phyloP scores from a whole-genome alignment of 2,113 vertebrate genomes.

The Cyprinodon variegatus region DNA sequence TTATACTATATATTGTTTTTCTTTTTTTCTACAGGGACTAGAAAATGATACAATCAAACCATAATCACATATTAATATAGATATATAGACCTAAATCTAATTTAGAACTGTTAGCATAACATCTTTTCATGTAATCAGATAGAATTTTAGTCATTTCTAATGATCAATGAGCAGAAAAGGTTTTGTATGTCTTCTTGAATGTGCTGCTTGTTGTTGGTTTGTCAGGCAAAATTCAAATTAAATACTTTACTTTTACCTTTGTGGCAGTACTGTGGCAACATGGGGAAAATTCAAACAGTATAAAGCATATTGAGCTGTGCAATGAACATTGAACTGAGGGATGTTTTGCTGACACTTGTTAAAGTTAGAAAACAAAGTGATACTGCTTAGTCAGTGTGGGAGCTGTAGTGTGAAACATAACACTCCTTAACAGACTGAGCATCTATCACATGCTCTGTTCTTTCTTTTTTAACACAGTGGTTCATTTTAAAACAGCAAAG shows the following conservation, averaged over 20 bases:
- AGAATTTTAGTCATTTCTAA: too few relatives aligned
- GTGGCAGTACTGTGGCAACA: too few relatives aligned
- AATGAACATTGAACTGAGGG: background rate
- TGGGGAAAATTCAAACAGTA: background rate
- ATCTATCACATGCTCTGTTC: constrained; percentile 23
- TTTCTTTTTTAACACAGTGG: background rate
- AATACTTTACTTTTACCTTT: too few relatives aligned
- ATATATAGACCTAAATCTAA: too few relatives aligned
- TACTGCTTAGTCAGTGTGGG: constrained; percentile 37
- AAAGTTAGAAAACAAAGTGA: constrained; percentile 1
- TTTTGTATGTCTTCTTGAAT: too few relatives aligned
- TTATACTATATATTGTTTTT: too few relatives aligned
- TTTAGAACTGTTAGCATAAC: too few relatives aligned
- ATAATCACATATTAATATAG: too few relatives aligned
- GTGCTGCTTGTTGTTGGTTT: background rate
- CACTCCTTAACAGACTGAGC: constrained; percentile 3
- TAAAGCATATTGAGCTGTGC: background rate
- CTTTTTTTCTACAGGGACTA: too few relatives aligned
- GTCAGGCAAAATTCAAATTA: background rate
- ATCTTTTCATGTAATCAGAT: too few relatives aligned
- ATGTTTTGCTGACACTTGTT: background rate
- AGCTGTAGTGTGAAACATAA: constrained; percentile 9
- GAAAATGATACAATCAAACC: too few relatives aligned
- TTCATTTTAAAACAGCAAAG: constrained; percentile 27
- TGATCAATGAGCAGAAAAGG: too few relatives aligned